Percentiles rank a stretch among this genome's conserved stretches.
phyloP scores from a whole-genome alignment of 2,113 vertebrate genomes.

The Tachysurus vachellii region DNA sequence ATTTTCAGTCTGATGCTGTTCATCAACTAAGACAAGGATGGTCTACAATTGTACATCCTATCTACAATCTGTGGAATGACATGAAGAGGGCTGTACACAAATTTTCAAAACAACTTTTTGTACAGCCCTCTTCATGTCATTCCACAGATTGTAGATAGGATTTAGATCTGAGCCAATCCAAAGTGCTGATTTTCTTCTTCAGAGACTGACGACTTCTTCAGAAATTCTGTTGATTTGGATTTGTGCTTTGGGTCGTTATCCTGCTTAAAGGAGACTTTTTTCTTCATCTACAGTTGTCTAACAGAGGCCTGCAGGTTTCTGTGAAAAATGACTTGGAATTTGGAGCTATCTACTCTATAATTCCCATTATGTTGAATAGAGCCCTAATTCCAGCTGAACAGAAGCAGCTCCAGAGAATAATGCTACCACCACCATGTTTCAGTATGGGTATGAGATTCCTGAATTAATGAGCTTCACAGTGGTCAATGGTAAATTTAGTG shows the following conservation, averaged over 20 bases:
- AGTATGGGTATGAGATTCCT: not conserved
- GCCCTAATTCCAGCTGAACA: not conserved
- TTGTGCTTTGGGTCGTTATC: not conserved
- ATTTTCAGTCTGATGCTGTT: not conserved
- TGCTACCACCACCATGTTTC: not conserved
- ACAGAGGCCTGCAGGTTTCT: not conserved
- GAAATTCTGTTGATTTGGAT: not conserved
- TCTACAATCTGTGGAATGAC: too few relatives aligned
- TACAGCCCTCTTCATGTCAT: not conserved
- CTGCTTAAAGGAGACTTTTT: not conserved
- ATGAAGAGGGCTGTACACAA: too few relatives aligned
- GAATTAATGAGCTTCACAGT: not conserved
- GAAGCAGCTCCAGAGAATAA: not conserved
- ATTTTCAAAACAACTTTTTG: not conserved
- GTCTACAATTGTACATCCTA: not conserved
- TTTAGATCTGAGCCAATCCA: not conserved
- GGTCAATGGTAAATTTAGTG: not conserved
- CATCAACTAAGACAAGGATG: not conserved
- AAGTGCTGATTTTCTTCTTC: not conserved
- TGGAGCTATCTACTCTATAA: not conserved
- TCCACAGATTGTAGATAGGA: not conserved
- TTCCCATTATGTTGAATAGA: not conserved
- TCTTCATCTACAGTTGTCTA: not conserved
- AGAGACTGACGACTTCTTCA: not conserved
- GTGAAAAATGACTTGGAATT: not conserved